Conservation (phyloP, 2,888 invertebrate genomes). For the Amblyteles armatorius region DNA sequence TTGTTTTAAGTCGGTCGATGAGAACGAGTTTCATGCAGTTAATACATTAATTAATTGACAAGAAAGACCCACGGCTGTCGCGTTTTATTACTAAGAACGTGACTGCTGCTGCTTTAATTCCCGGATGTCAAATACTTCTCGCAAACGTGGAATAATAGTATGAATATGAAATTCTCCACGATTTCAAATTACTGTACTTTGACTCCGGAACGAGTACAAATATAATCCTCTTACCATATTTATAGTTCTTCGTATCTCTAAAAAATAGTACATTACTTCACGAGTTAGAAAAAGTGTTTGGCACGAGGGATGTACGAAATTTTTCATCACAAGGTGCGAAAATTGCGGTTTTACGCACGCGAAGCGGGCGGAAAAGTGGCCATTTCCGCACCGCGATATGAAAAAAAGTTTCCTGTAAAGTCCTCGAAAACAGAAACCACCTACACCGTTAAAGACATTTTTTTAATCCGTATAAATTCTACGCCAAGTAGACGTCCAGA, state of each 20-base stretch:
- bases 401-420: background rate
- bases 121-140: background rate
- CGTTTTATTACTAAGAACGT: background rate
- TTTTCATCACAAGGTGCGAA: no score
- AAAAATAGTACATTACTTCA: background rate
- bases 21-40: background rate
- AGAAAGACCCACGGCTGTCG: background rate
- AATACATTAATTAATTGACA: background rate
- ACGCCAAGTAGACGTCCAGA: background rate
- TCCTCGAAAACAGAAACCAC: background rate
- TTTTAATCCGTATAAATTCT: conserved; percentile 1
- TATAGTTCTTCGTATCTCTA: background rate
- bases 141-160: background rate
- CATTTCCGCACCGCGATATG: no score
- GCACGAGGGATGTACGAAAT: no score
- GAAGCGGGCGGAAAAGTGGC: no score
- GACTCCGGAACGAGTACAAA: no score
- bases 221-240: no score
- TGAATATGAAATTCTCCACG: background rate
- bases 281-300: no score
- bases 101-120: background rate
- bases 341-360: no score
- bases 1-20: background rate
- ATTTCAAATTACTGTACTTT: background rate
- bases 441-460: background rate